Conservation (phyloP, 2,113 vertebrate species). For the Girardinichthys multiradiatus region DNA sequence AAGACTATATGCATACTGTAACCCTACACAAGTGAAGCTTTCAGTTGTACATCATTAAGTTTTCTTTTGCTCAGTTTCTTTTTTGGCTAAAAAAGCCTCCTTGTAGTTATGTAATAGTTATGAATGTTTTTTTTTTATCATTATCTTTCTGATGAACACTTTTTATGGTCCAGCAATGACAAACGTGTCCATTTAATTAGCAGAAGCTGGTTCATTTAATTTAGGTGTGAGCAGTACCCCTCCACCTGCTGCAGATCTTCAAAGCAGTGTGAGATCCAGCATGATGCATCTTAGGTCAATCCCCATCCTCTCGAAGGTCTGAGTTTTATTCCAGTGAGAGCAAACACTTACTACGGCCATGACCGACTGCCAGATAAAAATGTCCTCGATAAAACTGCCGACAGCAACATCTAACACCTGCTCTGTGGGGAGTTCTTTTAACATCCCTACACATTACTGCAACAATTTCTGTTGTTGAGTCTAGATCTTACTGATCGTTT, state of each 20-base stretch:
- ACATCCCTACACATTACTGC: not conserved
- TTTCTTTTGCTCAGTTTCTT: no score
- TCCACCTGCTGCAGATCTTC: not conserved
- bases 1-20: no score
- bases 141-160: not conserved
- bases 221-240: not conserved
- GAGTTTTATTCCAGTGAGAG: constrained; percentile 43
- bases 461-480: not conserved
- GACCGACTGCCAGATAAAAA: constrained; percentile 65
- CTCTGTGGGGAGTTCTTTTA: constrained; percentile 28
- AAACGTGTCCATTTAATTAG: not conserved
- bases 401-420: constrained; percentile 77
- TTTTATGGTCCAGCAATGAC: no score
- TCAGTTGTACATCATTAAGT: no score
- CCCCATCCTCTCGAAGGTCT: constrained; percentile 41
- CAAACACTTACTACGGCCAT: constrained; percentile 62
- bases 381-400: constrained; percentile 68
- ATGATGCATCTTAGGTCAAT: constrained; percentile 8
- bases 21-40: no score
- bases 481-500: not conserved
- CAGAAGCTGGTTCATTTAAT: not conserved
- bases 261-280: not conserved
- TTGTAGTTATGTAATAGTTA: no score
- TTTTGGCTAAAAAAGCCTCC: no score
- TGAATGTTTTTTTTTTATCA: not conserved